These are phyloP conservation scores for Pegoplata infirma DNA, from an alignment of 2,888 invertebrate genomes.

Conservation along the genomic window DNA sequence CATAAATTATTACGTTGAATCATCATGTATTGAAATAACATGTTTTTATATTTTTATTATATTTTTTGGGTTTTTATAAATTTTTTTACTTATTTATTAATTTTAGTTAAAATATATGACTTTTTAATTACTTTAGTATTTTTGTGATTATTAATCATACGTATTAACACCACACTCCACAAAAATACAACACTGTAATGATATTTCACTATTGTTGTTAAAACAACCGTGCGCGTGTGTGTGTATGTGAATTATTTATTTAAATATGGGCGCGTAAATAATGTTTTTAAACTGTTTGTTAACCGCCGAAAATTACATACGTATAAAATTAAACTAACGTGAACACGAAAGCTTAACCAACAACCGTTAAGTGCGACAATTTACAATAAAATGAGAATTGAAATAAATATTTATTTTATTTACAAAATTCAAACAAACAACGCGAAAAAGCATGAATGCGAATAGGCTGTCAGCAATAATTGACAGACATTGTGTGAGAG, in stretches of 20 bases:
- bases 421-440: conserved; percentile 26
- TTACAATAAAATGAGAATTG: conserved; percentile 60
- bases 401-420: conserved; percentile 40
- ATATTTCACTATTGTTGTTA: neutral
- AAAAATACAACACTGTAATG: neutral
- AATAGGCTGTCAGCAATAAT: conserved; percentile 22
- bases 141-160: too few relatives aligned
- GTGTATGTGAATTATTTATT: too few relatives aligned
- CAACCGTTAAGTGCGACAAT: conserved; percentile 60
- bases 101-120: too few relatives aligned
- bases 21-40: too few relatives aligned
- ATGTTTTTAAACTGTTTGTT: neutral
- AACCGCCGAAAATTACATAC: conserved; percentile 4
- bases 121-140: too few relatives aligned
- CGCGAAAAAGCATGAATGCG: conserved; percentile 35
- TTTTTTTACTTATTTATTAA: too few relatives aligned
- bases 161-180: neutral
- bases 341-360: conserved; percentile 48
- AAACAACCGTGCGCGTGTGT: too few relatives aligned
- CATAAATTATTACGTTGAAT: too few relatives aligned
- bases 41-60: too few relatives aligned
- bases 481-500: conserved; percentile 7
- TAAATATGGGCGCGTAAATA: neutral
- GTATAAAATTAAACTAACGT: conserved; percentile 27
- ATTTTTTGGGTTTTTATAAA: too few relatives aligned